Percentiles rank a stretch among this genome's conserved stretches.
phyloP scores from a whole-genome alignment of 2,888 invertebrate genomes.

The Drosophila birchii region DNA sequence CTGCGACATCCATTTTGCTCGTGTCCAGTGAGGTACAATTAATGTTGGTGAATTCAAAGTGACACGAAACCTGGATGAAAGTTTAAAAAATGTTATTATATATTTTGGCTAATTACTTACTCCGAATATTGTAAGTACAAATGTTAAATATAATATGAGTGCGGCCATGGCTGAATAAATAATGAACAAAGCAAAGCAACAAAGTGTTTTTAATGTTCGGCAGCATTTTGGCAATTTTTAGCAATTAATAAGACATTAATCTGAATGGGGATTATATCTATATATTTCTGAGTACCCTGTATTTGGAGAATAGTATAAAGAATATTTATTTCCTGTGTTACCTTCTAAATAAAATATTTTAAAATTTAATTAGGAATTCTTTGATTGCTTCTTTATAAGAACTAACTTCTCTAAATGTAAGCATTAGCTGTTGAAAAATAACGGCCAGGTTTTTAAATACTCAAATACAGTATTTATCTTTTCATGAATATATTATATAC shows the following conservation, averaged over 20 bases:
- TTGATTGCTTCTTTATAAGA: neutral
- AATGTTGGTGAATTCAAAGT: conserved; percentile 20
- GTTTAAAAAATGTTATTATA: neutral
- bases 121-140: neutral
- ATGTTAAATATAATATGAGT: neutral
- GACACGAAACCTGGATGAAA: neutral
- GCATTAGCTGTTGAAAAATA: no score
- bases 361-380: neutral
- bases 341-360: neutral
- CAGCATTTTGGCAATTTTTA: no score
- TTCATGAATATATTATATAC: no score
- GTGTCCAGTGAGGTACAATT: conserved; percentile 12
- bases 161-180: neutral
- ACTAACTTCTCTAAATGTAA: no score
- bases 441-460: no score
- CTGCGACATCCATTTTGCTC: neutral
- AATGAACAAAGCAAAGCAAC: neutral
- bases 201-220: neutral
- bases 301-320: neutral
- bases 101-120: neutral
- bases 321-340: neutral
- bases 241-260: neutral
- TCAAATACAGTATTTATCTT: no score
- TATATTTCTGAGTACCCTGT: neutral
- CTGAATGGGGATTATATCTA: neutral